Evolutionary conservation across 2,113 vertebrate genomes (phyloP).

Genomic region (Chamaea fasciata): DNA sequence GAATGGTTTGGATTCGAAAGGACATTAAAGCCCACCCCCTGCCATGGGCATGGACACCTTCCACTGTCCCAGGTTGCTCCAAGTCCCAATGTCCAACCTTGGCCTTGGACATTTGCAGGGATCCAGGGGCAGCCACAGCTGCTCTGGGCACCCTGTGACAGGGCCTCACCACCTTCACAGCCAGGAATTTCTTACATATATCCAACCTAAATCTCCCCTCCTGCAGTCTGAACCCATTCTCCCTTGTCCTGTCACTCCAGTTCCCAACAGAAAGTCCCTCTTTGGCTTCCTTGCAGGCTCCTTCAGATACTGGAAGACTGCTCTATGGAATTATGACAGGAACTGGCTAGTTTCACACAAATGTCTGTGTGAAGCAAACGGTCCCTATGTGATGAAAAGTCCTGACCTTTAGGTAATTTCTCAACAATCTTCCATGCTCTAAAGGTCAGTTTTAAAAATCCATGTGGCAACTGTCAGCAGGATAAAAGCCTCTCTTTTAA

Average conservation of each 20-base stretch:
- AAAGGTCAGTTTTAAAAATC: constrained; percentile 27
- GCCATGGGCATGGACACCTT: background rate
- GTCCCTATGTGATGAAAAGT: background rate
- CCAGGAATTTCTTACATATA: background rate
- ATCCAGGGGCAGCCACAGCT: background rate
- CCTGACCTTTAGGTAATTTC: constrained; percentile 6
- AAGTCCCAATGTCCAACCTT: background rate
- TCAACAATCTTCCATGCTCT: constrained; percentile 23
- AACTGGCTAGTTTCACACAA: background rate
- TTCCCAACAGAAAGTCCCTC: accelerated
- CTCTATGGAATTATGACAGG: background rate
- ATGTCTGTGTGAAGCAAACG: background rate
- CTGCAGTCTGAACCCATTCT: background rate
- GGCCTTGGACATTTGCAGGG: background rate
- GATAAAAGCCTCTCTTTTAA: constrained; percentile 21
- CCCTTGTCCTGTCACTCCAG: background rate
- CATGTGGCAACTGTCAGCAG: constrained; percentile 5
- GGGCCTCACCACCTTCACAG: background rate
- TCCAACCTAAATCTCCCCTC: background rate
- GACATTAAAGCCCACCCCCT: background rate
- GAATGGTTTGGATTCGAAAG: background rate
- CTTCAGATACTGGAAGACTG: background rate
- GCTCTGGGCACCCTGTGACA: background rate
- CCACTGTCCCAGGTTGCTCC: background rate
- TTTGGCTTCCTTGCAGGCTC: background rate